Evolutionary conservation across 2,113 vertebrate genomes (phyloP).

Genomic region (Turnix velox): DNA sequence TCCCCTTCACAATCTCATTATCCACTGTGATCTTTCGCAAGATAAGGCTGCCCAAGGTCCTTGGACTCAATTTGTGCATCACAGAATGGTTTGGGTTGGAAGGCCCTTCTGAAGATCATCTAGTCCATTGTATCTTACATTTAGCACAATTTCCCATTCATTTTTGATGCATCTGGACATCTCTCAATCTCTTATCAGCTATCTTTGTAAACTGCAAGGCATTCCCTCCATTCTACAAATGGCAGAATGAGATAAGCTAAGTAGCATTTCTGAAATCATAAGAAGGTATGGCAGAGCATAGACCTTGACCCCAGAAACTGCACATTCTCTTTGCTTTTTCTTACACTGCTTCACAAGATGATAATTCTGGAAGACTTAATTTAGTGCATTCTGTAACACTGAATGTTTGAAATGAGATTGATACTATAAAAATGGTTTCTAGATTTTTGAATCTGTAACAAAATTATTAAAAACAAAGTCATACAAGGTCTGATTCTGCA

Average conservation of each 20-base stretch:
- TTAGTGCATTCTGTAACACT: background rate
- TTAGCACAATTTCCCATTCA: background rate
- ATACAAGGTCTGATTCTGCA: background rate
- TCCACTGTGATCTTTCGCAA: background rate
- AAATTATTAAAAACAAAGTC: background rate
- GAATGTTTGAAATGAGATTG: background rate
- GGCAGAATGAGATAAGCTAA: background rate
- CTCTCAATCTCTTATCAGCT: background rate
- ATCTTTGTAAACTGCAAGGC: background rate
- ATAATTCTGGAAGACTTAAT: background rate
- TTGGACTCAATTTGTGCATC: rapidly evolving
- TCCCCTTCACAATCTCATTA: background rate
- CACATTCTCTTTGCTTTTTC: background rate
- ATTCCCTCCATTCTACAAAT: background rate
- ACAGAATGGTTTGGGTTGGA: background rate
- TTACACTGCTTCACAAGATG: background rate
- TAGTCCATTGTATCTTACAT: background rate
- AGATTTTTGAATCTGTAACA: background rate
- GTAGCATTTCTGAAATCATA: background rate
- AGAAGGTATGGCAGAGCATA: background rate
- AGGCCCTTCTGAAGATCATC: background rate
- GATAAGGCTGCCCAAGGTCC: background rate
- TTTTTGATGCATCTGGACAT: background rate
- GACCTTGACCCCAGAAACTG: background rate
- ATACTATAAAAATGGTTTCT: background rate